Conservation (phyloP, 2,888 invertebrate species). For the Hydropsyche betteni region DNA sequence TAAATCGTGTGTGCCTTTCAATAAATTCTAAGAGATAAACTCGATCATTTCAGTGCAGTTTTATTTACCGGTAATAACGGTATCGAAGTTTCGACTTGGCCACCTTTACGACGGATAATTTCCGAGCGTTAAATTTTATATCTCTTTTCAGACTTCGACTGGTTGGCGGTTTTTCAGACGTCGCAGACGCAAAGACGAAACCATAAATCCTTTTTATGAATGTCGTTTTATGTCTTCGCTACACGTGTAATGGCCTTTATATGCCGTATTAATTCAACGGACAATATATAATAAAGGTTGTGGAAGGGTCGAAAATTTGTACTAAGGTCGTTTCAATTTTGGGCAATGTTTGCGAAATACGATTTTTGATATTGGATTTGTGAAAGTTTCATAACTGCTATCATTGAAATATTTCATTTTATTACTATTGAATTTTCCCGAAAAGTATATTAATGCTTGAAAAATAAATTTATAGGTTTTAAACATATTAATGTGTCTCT, state of each 20-base stretch:
- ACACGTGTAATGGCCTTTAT: constrained; percentile 32
- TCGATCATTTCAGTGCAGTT: too few species aligned
- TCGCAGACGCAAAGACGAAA: constrained; percentile 14
- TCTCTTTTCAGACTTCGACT: background rate
- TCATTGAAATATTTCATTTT: too few species aligned
- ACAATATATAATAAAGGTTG: constrained; percentile 25
- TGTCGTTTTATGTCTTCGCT: constrained; percentile 29
- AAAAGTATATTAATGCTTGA: too few species aligned
- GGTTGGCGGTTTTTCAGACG: background rate
- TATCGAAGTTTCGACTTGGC: background rate
- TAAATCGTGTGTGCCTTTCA: too few species aligned
- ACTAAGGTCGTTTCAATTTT: constrained; percentile 17
- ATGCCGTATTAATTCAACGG: constrained; percentile 32
- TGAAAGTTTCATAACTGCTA: too few species aligned
- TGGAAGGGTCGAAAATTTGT: constrained; percentile 28
- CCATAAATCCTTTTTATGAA: constrained; percentile 32
- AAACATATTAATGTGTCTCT: too few species aligned
- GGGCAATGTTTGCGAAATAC: background rate
- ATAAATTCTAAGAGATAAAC: too few species aligned
- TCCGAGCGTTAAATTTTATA: constrained; percentile 19
- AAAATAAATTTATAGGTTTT: too few species aligned
- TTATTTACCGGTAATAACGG: background rate
- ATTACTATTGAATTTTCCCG: too few species aligned
- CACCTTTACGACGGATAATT: constrained; percentile 8
- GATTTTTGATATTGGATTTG: too few species aligned